Conservation (phyloP, 2,797 vertebrate genomes). For the Xiphorhynchus erythropygius region DNA sequence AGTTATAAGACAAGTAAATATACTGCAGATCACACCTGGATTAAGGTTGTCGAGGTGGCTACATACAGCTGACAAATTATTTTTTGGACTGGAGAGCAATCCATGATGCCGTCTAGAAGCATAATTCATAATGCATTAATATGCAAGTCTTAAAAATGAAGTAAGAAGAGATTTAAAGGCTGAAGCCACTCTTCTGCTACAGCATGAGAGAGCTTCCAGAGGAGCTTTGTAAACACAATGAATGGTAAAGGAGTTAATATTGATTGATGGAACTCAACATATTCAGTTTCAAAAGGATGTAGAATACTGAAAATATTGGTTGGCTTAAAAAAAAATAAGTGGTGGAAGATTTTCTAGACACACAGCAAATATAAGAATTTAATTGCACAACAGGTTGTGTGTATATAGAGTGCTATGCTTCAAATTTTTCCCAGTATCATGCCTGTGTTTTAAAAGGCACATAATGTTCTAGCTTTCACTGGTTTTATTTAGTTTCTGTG, state of each 20-base stretch:
- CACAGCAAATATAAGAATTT: neutral
- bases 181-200: slow-evolving; percentile 31
- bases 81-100: neutral
- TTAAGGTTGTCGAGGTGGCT: slow-evolving; percentile 12
- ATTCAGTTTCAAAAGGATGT: neutral
- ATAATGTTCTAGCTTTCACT: neutral
- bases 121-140: slow-evolving; percentile 35
- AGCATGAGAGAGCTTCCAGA: slow-evolving; percentile 6
- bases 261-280: neutral
- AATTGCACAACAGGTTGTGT: neutral
- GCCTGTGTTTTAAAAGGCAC: neutral
- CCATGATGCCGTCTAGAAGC: neutral
- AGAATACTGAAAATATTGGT: neutral
- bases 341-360: neutral
- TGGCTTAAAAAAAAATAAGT: neutral
- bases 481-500: neutral
- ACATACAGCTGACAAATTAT: neutral
- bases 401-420: neutral
- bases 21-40: neutral
- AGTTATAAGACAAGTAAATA: slow-evolving; percentile 24
- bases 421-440: neutral
- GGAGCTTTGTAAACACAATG: neutral
- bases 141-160: slow-evolving; percentile 36
- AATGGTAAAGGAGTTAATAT: neutral
- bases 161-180: slow-evolving; percentile 47